Conservation (phyloP, 2,888 invertebrate genomes). For the Heliconius cydno region DNA sequence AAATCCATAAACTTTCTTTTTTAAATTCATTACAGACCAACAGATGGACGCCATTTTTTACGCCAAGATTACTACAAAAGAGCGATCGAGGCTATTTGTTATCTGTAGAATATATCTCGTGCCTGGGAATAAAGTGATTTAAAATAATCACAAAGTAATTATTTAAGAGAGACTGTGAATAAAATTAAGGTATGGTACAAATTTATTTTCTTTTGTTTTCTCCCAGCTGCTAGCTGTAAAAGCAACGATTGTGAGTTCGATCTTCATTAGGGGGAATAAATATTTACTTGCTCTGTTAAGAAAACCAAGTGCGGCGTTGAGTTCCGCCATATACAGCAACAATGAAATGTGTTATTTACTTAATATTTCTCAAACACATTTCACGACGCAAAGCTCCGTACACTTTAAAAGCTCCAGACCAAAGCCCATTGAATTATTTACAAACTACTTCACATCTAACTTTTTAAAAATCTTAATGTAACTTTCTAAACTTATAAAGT, state of each 20-base stretch:
- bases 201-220: neutral
- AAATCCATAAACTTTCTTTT: neutral
- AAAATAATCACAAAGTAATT: neutral
- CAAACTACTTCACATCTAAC: no score
- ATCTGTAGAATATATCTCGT: constrained; percentile 1
- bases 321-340: no score
- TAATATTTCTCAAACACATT: no score
- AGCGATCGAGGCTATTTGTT: constrained; percentile 14
- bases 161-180: neutral
- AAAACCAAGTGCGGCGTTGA: neutral
- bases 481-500: no score
- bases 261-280: neutral
- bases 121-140: constrained; percentile 1
- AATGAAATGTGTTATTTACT: no score
- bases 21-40: constrained; percentile 5
- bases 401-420: no score
- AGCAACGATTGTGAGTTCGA: neutral
- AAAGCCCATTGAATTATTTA: no score
- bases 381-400: no score
- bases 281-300: neutral
- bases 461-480: no score
- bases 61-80: neutral
- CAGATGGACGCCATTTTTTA: constrained; percentile 13
- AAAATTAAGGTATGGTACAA: neutral
- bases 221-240: neutral